Percentiles rank a stretch among this genome's conserved stretches.
phyloP scores from a whole-genome alignment of 2,888 invertebrate species.

The Drosophila cyrtoloma region DNA sequence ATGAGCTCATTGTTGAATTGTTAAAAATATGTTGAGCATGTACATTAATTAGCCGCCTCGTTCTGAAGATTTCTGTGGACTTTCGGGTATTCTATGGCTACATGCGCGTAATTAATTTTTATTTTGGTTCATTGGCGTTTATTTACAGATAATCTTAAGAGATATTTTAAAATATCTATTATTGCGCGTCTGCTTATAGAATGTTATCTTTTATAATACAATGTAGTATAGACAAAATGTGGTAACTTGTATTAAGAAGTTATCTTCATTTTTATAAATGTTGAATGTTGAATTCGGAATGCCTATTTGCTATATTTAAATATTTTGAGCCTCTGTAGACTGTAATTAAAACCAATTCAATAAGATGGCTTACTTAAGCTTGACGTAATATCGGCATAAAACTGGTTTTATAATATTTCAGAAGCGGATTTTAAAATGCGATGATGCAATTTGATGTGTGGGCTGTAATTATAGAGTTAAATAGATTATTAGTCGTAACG shows the following conservation, averaged over 20 bases:
- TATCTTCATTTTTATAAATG: too few relatives aligned
- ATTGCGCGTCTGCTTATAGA: neutral
- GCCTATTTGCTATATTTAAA: neutral
- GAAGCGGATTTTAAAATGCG: neutral
- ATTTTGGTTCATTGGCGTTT: constrained; percentile 4
- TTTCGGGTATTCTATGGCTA: constrained; percentile 15
- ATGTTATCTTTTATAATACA: neutral
- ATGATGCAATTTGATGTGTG: constrained; percentile 27
- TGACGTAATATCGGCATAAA: constrained; percentile 1
- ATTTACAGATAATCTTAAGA: neutral
- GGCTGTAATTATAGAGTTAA: constrained; percentile 17
- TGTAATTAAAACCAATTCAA: neutral
- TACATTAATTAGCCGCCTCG: constrained; percentile 58
- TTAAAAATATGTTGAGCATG: constrained; percentile 45
- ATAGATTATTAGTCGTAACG: constrained; percentile 10
- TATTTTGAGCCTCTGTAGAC: neutral
- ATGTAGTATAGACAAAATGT: neutral
- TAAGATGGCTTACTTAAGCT: neutral
- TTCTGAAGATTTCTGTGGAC: constrained; percentile 12
- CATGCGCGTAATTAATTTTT: constrained; percentile 22
- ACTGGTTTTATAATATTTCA: constrained; percentile 27
- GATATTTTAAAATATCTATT: neutral
- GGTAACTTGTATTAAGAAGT: neutral
- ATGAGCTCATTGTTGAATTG: constrained; percentile 70
- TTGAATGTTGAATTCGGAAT: fast-evolving